phyloP scores from a whole-genome alignment of 2,113 vertebrate species.

The Orthochromis malagaraziensis region DNA sequence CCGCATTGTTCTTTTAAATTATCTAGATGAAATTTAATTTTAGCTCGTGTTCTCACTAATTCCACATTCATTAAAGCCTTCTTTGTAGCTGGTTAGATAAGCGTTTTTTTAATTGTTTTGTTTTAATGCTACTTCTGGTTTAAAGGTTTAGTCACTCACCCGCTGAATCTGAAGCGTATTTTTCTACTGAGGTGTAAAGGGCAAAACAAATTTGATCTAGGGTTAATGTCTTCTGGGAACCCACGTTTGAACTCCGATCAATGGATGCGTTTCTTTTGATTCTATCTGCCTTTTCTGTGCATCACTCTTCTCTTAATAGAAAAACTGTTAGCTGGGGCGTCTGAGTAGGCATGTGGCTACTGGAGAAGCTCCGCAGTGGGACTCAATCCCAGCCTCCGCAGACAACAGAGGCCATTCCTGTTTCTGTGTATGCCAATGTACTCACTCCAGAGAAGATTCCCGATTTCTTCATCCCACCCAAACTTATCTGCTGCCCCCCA shows the following conservation, averaged over 20 bases:
- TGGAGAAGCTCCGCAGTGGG: conserved; percentile 84
- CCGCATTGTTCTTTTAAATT: not conserved
- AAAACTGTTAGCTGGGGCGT: not conserved
- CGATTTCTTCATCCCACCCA: conserved; percentile 94
- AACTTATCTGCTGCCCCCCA: conserved; percentile 78
- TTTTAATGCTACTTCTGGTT: not conserved
- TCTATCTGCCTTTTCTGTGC: not conserved
- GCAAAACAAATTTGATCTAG: not conserved
- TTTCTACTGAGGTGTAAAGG: not conserved
- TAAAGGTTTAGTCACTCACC: not conserved
- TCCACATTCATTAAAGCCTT: not conserved
- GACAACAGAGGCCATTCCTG: conserved; percentile 65
- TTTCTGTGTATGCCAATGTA: conserved; percentile 86
- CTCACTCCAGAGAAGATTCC: conserved; percentile 95
- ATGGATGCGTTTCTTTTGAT: not conserved
- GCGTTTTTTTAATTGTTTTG: not conserved
- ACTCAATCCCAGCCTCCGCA: conserved; percentile 14
- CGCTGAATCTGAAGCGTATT: not conserved
- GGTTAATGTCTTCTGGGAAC: not conserved
- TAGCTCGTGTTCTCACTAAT: not conserved
- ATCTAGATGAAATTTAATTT: not conserved
- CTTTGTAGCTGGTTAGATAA: not conserved
- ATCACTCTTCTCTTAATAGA: conserved; percentile 4
- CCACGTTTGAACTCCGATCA: not conserved
- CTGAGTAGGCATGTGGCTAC: conserved; percentile 81